Evolutionary conservation across 2,888 invertebrate genomes (phyloP), one percentile per base, ranked within the genome.

Genomic region (Nineta flava): DNA sequence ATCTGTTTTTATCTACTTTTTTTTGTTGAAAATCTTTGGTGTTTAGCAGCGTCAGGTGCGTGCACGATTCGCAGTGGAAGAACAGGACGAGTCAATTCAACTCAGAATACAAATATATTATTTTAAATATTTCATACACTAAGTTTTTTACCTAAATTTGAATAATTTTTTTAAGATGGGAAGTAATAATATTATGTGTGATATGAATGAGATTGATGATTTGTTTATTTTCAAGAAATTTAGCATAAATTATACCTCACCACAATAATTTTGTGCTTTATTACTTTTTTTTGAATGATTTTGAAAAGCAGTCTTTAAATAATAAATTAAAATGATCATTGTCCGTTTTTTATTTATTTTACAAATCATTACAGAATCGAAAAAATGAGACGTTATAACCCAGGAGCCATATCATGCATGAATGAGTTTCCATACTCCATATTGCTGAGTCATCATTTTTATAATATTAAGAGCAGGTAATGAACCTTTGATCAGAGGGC

Each of bases 81-180:
- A 49, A 49, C 49, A 49, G 31, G 45, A 26, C 45, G 41, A 45
- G 34, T 45, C 58, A 54, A 55, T 57, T 58, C 56, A 58, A 60
- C 58, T 58, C 57, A 58, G 55, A 58, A 49, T 55, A 53, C 56
- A 57, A 55, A 54, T 57, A 57, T 50, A 56, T 55, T 55, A 52
- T 57, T 56, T 57, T 55, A 55, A 56, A 53, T 38, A 38, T 15
- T n/a, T 15, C 15, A 38, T 13, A 38, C 15, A 38, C 38, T 38
- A 38, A 38, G 15, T 38, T 6, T 26, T 19, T 26, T 6, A 26
- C 6, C 26, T 26, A 26, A n/a, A 35, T 35, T 35, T 35, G 38
- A n/a, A 38, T 38, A 38, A 12, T 9, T 38, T 13, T 38, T 38
- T 38, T 13, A 38, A 13, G 15, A 38, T 38, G 38, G 38, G 38